These are phyloP conservation scores for Malacosoma neustria DNA, from an alignment of 2,888 invertebrate species.

Conservation along the genomic window DNA sequence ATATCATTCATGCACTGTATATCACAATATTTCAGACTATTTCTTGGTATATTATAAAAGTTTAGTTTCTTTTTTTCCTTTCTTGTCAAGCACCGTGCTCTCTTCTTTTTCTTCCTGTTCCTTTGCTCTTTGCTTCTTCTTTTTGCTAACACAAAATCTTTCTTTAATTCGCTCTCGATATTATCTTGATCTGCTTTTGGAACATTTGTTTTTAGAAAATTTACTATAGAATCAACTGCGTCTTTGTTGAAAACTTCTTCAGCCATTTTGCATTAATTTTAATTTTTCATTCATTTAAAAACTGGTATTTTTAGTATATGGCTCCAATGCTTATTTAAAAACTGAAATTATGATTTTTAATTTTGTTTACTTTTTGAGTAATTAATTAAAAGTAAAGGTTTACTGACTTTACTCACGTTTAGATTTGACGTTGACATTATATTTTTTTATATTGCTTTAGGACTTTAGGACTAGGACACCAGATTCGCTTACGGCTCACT, in stretches of 20 bases:
- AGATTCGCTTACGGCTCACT: too few species aligned
- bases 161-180: constrained; percentile 49
- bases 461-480: too few species aligned
- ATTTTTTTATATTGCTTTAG: too few species aligned
- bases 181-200: constrained; percentile 36
- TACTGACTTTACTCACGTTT: too few species aligned
- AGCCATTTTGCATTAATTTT: too few species aligned
- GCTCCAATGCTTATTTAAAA: too few species aligned
- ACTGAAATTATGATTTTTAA: too few species aligned
- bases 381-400: too few species aligned
- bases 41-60: constrained; percentile 76
- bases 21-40: constrained; percentile 78
- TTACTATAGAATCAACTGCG: constrained; percentile 34
- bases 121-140: constrained; percentile 48
- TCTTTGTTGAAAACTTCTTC: constrained; percentile 26
- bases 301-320: too few species aligned
- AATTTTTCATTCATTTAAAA: too few species aligned
- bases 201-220: constrained; percentile 51
- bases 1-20: constrained; percentile 77
- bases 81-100: constrained; percentile 68
- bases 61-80: constrained; percentile 77
- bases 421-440: too few species aligned
- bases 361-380: too few species aligned
- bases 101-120: constrained; percentile 50
- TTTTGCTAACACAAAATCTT: constrained; percentile 55